phyloP scores from a whole-genome alignment of 2,113 vertebrate species.

The Bambusicola thoracicus region DNA sequence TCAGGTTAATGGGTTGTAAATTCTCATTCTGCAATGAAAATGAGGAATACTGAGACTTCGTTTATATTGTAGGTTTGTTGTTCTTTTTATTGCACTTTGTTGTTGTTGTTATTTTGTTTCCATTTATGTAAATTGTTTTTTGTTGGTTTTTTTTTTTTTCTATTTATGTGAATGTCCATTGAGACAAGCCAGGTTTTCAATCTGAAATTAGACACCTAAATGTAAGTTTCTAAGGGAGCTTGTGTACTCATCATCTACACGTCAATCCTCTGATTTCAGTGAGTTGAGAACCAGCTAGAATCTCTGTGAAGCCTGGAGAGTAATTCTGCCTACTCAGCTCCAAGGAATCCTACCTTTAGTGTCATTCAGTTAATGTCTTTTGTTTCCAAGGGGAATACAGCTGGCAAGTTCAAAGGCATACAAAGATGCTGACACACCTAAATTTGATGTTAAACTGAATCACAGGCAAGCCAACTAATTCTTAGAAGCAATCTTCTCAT shows the following conservation, averaged over 20 bases:
- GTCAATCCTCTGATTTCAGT: not conserved
- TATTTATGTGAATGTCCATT: not conserved
- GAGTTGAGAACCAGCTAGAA: not conserved
- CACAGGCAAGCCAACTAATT: not conserved
- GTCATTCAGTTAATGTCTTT: not conserved
- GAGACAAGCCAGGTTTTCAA: not conserved
- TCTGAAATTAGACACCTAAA: not conserved
- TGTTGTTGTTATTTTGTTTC: not conserved
- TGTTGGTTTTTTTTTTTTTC: not conserved
- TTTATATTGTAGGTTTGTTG: not conserved
- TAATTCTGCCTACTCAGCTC: not conserved
- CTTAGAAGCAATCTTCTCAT: not conserved
- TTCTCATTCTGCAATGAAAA: not conserved
- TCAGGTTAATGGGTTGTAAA: not conserved
- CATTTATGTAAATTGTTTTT: not conserved
- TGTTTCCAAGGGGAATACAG: not conserved
- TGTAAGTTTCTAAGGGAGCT: not conserved
- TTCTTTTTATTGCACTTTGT: not conserved
- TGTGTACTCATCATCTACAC: not conserved
- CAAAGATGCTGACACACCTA: not conserved
- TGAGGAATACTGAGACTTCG: not conserved
- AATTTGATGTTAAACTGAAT: not conserved
- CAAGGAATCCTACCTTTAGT: not conserved
- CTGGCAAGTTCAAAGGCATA: not conserved
- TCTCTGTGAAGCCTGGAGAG: not conserved